Percentiles rank a stretch among this genome's conserved stretches.
Evolutionary conservation across 2,113 vertebrate species (phyloP).

Genomic region (Myiopsitta monachus): DNA sequence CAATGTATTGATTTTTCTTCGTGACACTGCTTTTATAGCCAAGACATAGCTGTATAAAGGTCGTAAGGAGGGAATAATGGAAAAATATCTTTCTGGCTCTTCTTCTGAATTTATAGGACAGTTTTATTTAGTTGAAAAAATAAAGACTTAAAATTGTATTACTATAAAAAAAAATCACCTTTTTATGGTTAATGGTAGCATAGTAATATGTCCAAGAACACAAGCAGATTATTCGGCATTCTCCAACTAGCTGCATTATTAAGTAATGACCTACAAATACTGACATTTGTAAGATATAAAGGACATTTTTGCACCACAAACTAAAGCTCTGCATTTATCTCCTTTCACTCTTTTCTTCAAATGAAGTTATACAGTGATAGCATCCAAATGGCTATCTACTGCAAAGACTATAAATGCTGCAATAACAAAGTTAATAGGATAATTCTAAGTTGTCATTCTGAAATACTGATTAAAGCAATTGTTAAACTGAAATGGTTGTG

Average conservation of each 20-base stretch:
- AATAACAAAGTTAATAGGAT: conserved; percentile 64
- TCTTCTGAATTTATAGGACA: conserved; percentile 1
- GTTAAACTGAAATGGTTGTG: conserved; percentile 52
- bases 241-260: background rate
- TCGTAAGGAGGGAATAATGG: background rate
- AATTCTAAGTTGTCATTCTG: conserved; percentile 60
- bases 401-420: conserved; percentile 42
- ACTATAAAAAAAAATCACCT: background rate
- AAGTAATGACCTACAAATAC: conserved; percentile 3
- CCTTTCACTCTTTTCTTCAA: background rate
- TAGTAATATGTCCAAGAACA: background rate
- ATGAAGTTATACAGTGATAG: background rate
- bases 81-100: background rate
- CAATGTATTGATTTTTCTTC: background rate
- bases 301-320: background rate
- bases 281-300: background rate
- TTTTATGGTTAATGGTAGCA: background rate
- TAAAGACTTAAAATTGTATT: background rate
- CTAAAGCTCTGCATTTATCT: background rate
- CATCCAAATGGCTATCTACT: background rate
- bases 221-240: background rate
- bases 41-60: conserved; percentile 15
- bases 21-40: conserved; percentile 29
- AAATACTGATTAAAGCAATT: conserved; percentile 69
- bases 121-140: conserved; percentile 9